Evolutionary conservation across 2,888 invertebrate species (phyloP), one percentile per base, ranked within the genome.

Genomic region (Exocentrus adspersus): DNA sequence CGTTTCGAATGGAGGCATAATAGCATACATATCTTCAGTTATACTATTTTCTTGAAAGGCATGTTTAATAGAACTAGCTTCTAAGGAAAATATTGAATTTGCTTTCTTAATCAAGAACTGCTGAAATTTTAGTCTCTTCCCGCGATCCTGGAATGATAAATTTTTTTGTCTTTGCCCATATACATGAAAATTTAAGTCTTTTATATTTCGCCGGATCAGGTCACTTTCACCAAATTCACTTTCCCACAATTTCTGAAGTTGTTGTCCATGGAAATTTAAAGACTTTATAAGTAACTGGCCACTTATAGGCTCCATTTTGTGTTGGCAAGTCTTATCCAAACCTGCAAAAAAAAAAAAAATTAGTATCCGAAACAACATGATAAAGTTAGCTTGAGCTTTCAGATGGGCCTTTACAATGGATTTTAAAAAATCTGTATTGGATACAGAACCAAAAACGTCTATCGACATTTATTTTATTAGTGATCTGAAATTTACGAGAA

Each of bases 61-160:
- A 67, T 51, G 2, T 16, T 86, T 85, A 75, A 65, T 62, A 37
- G 68, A 65, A 2, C 68, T 62, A 2, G 76, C 66, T 87, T 86
- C 68, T 82, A 80, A 80, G 86, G 80, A 90, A 80, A 92, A 96
- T 69, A 96, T 85, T 52, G 90, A 86, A 77, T 88, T 88, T 1
- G 94, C 92, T 82, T 95, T 95, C 77, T 92, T 92, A 7, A 92
- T 91, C 75, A 95, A 88, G 82, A 96, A 95, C 78, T 94, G 93
- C 78, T 94, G 93, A 42, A 96, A 84, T 79, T 93, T 94, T 58
- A 93, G 82, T 17, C 94, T 86, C 80, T 93, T 93, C 0, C 92
- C 91, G 65, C 94, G 88, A 81, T 94, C 94, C 81, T 92, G 92
- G 81, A 94, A 93, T 57, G 92, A 90, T 41, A 94, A 86, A 73